phyloP scores from a whole-genome alignment of 2,888 invertebrate species.

The Pogonocherus hispidulus region DNA sequence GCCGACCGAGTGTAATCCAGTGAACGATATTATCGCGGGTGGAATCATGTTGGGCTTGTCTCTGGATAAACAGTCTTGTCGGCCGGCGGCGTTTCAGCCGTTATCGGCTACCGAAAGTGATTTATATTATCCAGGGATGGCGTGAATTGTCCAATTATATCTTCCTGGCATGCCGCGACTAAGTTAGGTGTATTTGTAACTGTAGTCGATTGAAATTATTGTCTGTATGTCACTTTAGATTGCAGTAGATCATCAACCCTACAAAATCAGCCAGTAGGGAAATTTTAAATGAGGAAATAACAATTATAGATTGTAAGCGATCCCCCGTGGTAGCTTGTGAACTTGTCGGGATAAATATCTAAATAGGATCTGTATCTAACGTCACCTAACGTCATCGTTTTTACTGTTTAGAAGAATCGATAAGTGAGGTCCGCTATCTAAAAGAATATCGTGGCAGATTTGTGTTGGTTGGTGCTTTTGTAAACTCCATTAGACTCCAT shows the following conservation, averaged over 20 bases:
- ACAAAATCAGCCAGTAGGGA: no score
- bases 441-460: no score
- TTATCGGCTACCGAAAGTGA: constrained; percentile 1
- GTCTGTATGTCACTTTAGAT: not conserved
- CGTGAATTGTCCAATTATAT: constrained; percentile 4
- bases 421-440: no score
- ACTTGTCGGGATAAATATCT: no score
- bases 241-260: not conserved
- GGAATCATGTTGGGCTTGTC: not conserved
- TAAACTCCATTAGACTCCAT: no score
- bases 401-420: no score
- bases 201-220: not conserved
- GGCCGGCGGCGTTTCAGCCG: not conserved
- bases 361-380: no score
- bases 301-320: no score
- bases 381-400: no score
- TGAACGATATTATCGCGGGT: not conserved
- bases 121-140: not conserved
- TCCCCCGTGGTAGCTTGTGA: no score
- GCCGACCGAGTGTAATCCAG: not conserved
- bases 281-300: no score
- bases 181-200: not conserved
- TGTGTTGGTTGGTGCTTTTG: no score
- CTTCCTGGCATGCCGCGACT: not conserved
- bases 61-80: not conserved